phyloP scores from a whole-genome alignment of 2,888 invertebrate genomes.

The Cynaeus angustus region DNA sequence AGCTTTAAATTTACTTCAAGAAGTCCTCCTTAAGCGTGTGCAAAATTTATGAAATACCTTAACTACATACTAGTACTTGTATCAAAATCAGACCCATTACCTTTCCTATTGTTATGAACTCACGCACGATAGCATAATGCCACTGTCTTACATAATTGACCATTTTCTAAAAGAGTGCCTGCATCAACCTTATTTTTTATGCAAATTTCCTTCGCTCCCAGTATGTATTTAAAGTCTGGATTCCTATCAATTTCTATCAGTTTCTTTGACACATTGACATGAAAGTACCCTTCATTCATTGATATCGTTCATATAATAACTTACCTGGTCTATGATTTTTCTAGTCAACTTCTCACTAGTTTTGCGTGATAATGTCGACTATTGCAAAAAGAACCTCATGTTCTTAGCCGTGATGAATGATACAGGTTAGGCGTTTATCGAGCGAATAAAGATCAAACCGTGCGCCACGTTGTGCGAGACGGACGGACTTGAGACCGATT shows the following conservation, averaged over 20 bases:
- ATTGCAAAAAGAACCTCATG: slow-evolving; percentile 37
- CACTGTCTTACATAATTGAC: slow-evolving; percentile 4
- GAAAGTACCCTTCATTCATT: not conserved
- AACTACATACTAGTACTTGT: slow-evolving; percentile 1
- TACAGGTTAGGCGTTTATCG: slow-evolving; percentile 52
- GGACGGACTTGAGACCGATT: slow-evolving; percentile 57
- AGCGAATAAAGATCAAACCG: slow-evolving; percentile 53
- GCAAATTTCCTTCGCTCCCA: not conserved
- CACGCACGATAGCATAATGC: slow-evolving; percentile 4
- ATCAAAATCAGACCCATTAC: slow-evolving; percentile 1
- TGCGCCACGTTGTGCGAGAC: slow-evolving; percentile 47
- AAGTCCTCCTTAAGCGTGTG: not conserved
- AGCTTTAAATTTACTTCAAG: not conserved
- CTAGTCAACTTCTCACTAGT: slow-evolving; percentile 3
- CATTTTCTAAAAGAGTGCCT: not conserved
- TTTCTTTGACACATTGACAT: not conserved
- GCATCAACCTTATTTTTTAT: not conserved
- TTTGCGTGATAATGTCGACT: slow-evolving; percentile 27
- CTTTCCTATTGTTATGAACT: slow-evolving; percentile 1
- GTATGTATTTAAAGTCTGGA: not conserved
- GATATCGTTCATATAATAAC: not conserved
- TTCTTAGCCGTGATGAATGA: slow-evolving; percentile 48
- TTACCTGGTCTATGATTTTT: slow-evolving; percentile 17
- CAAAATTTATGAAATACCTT: not conserved
- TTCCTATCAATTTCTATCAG: slow-evolving; percentile 7